These are phyloP conservation scores for Scatophagus argus DNA, from an alignment of 2,113 vertebrate species.

Conservation along the genomic window DNA sequence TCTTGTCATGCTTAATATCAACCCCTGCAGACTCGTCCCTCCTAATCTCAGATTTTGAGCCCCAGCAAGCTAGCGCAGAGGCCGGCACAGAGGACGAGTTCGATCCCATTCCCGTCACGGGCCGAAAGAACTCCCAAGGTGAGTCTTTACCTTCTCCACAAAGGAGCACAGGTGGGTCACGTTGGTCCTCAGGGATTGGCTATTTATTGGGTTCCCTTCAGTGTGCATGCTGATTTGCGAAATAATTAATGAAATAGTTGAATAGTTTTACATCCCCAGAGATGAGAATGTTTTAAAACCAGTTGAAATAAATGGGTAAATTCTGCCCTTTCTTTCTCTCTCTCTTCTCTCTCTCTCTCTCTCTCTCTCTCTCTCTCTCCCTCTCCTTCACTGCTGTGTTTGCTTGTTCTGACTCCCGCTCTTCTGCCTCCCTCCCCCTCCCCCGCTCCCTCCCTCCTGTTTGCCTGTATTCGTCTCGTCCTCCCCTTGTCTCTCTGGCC, in stretches of 20 bases:
- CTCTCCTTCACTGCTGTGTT: slow-evolving; percentile 67
- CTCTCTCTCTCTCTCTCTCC: slow-evolving; percentile 51
- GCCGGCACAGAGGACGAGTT: slow-evolving; percentile 95
- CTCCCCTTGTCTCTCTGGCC: slow-evolving; percentile 59
- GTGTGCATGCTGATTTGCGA: slow-evolving; percentile 17
- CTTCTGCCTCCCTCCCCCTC: slow-evolving; percentile 34
- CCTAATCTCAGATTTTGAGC: slow-evolving; percentile 94
- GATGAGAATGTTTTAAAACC: slow-evolving; percentile 22
- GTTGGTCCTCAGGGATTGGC: neutral
- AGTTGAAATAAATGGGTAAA: slow-evolving; percentile 62
- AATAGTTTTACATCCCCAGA: slow-evolving; percentile 16
- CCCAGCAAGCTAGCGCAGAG: slow-evolving; percentile 85
- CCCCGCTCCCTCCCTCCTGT: slow-evolving; percentile 41
- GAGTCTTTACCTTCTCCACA: slow-evolving; percentile 57
- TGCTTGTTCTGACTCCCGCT: slow-evolving; percentile 63
- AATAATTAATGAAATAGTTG: neutral
- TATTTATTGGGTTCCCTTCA: neutral
- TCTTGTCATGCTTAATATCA: neutral
- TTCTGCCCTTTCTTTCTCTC: slow-evolving; percentile 48
- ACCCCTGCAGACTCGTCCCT: slow-evolving; percentile 92
- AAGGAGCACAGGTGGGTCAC: slow-evolving; percentile 13
- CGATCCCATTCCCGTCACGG: slow-evolving; percentile 97
- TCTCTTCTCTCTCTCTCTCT: slow-evolving; percentile 25
- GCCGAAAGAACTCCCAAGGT: slow-evolving; percentile 99
- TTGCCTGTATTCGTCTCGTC: slow-evolving; percentile 34